Evolutionary conservation across 2,113 vertebrate species (phyloP).

Genomic region (Rhagologus leucostigma): DNA sequence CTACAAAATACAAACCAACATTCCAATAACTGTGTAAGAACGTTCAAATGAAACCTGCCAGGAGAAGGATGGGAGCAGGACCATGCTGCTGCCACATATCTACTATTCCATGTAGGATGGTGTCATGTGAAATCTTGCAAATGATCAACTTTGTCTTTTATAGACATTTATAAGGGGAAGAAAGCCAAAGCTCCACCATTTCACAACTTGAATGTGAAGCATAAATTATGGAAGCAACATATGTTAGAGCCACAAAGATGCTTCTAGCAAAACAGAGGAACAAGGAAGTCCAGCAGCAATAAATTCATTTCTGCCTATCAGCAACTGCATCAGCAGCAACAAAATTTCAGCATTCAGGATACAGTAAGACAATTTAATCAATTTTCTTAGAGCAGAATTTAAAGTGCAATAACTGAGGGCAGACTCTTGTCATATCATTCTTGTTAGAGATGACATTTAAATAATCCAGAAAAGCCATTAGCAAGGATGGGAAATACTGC

Average conservation of each 20-base stretch:
- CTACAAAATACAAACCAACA: neutral
- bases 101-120: fast-evolving
- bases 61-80: neutral
- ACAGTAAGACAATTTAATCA: neutral
- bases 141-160: neutral
- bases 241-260: neutral
- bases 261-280: neutral
- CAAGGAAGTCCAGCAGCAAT: neutral
- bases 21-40: neutral
- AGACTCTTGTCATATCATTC: neutral
- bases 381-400: neutral
- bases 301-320: neutral
- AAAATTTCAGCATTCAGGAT: neutral
- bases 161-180: neutral
- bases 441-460: neutral
- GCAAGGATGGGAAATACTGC: neutral
- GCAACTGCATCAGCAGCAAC: neutral
- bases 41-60: neutral
- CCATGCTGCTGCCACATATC: neutral
- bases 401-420: neutral
- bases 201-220: neutral
- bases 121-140: neutral
- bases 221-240: neutral
- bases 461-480: neutral
- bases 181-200: neutral